Conservation (phyloP, 1,140 invertebrate genomes). For the Akabosia matsudoensis region DNA sequence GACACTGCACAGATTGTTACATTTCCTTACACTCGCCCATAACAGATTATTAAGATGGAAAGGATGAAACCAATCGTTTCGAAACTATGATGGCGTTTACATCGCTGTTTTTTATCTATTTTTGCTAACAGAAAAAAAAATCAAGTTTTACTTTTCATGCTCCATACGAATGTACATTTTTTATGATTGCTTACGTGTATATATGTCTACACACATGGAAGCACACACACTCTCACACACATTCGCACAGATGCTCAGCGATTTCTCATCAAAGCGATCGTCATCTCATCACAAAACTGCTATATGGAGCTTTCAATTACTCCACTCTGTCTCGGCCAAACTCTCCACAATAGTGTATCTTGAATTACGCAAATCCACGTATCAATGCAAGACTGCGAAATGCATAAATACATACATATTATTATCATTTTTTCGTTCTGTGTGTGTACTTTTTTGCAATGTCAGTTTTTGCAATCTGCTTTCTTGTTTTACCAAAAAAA, state of each 20-base stretch:
- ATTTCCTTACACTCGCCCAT: no score
- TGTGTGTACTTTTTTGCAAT: neutral
- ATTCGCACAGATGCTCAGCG: neutral
- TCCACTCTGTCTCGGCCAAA: neutral
- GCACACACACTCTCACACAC: constrained; percentile 2
- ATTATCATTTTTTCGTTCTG: neutral
- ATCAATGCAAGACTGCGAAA: neutral
- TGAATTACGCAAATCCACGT: neutral
- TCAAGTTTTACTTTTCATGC: neutral
- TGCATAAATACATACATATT: neutral
- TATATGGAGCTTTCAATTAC: neutral
- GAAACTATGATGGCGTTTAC: no score
- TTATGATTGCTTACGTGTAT: neutral
- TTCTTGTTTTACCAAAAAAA: no score
- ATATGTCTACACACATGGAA: neutral
- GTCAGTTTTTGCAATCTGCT: no score
- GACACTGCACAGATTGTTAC: no score
- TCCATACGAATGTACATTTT: neutral
- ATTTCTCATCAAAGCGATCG: neutral
- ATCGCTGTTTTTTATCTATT: neutral
- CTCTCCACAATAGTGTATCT: neutral
- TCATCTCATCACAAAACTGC: neutral
- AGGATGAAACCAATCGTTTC: no score
- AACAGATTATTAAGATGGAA: no score
- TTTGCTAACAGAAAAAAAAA: neutral